A percentile compares a stretch with the other conserved stretches of the same genome.
Evolutionary conservation across 2,113 vertebrate genomes (phyloP).

Genomic region (Chaetodon auriga): DNA sequence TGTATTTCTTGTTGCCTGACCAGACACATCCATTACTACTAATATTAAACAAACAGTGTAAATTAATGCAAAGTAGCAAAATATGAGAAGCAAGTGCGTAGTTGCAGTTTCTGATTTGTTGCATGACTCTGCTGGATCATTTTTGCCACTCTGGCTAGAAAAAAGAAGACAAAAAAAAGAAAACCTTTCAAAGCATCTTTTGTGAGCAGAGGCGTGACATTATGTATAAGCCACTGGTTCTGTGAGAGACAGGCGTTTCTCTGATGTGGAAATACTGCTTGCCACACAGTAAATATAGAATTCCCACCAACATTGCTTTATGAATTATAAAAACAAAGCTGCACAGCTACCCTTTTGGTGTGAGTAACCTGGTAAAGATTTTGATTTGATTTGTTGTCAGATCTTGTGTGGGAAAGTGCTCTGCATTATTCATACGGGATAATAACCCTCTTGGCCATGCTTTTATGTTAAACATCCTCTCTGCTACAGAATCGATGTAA

Average conservation of each 20-base stretch:
- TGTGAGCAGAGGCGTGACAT: slow-evolving; percentile 49
- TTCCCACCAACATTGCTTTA: slow-evolving; percentile 59
- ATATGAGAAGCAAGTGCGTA: slow-evolving; percentile 17
- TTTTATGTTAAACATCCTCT: slow-evolving; percentile 43
- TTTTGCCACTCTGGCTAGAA: slow-evolving; percentile 40
- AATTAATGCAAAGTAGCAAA: slow-evolving; percentile 46
- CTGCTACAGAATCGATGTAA: slow-evolving; percentile 68
- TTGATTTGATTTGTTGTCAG: slow-evolving; percentile 67
- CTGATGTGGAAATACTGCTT: slow-evolving; percentile 63
- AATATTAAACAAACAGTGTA: background rate
- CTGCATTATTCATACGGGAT: slow-evolving; percentile 67
- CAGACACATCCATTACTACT: slow-evolving; percentile 42
- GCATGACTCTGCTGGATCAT: slow-evolving; percentile 35
- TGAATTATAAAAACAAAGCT: slow-evolving; percentile 70
- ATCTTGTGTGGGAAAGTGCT: slow-evolving; percentile 50
- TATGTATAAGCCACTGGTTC: slow-evolving; percentile 53
- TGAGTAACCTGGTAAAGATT: slow-evolving; percentile 58
- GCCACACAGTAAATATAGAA: slow-evolving; percentile 53
- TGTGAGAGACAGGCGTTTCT: slow-evolving; percentile 40
- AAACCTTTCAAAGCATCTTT: slow-evolving; percentile 36
- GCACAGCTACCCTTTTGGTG: slow-evolving; percentile 51
- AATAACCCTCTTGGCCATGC: slow-evolving; percentile 54
- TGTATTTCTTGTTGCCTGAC: slow-evolving; percentile 13
- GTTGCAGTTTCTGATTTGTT: slow-evolving; percentile 36
- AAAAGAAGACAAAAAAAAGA: slow-evolving; percentile 11